Percentiles rank a stretch among this genome's conserved stretches.
phyloP scores from a whole-genome alignment of 2,888 invertebrate genomes.

The Ceriagrion tenellum region DNA sequence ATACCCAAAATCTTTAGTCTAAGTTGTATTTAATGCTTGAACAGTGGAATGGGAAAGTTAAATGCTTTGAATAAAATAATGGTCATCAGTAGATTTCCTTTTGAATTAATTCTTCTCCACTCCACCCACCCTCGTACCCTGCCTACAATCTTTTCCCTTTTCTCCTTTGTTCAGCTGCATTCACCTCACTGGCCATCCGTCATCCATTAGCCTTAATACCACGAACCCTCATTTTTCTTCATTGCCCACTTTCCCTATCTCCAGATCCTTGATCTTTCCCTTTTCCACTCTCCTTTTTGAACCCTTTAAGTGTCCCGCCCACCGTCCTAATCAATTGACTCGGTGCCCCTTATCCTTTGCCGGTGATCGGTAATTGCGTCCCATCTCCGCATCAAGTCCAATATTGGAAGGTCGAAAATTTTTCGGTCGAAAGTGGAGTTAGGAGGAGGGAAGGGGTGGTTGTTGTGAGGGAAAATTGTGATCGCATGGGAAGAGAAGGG shows the following conservation, averaged over 20 bases:
- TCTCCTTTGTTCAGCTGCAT: neutral
- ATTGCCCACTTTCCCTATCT: neutral
- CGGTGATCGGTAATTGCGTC: conserved; percentile 38
- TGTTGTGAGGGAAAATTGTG: neutral
- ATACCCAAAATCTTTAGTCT: too few relatives aligned
- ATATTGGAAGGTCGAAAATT: conserved; percentile 44
- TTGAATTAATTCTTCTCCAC: neutral
- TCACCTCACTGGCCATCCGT: neutral
- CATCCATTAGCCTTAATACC: neutral
- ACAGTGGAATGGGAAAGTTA: too few relatives aligned
- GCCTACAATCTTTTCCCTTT: neutral
- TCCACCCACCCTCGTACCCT: neutral
- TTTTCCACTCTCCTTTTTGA: neutral
- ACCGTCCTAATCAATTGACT: neutral
- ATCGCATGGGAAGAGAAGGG: neutral
- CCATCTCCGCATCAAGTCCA: conserved; percentile 27
- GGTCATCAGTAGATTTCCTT: too few relatives aligned
- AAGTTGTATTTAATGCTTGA: too few relatives aligned
- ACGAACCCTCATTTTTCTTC: neutral
- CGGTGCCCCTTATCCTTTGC: conserved; percentile 8
- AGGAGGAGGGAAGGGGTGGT: neutral
- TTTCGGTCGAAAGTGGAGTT: neutral
- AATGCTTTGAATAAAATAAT: too few relatives aligned
- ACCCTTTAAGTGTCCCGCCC: neutral
- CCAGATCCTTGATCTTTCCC: neutral